Base-by-base conservation (phyloP, 2,113 vertebrate genomes). In the Tylochromis polylepis region DNA sequence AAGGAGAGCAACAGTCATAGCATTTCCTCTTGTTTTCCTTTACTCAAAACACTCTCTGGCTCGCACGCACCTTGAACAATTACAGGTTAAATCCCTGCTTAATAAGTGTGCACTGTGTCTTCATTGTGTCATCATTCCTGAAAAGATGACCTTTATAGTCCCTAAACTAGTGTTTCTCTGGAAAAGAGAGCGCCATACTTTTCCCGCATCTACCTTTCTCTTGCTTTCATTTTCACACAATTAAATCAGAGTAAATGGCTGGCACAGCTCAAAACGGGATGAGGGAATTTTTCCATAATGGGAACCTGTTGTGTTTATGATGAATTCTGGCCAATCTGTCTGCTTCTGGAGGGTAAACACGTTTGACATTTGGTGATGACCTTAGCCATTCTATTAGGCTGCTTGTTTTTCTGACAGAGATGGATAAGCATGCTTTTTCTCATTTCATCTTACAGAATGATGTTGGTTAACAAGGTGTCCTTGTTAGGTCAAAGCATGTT, bases 351-450 rank as follows among this genome's bases (percentile, higher is more conserved):
- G 90, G 89, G 89, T 93, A 92, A 97, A 96, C 90, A 96, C 9
- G 81, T 85, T 88, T 93, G 91, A 94, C 87, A 95, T 96, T 95
- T 95, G 91, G 86, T 58, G 58, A 91, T 96, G 96, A 96, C 87
- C 95, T 95, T 96, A 89, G 89, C 62, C 91, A 24, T 88, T 94
- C 90, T 85, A 93, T 93, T 95, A 90, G 80, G 82, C 85, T 53
- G 84, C 85, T 91, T 91, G 90, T 90, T 95, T 94, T 89, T 91
- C 85, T 93, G 95, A 93, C 93, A 92, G 83, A 94, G 93, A 93
- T 87, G 87, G 89, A 95, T 92, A 91, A 87, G 87, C 81, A 67
- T 20, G 72, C 70, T 85, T 92, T 90, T 90, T 89, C 89, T 89
- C 87, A 82, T 92, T 91, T 87, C 88, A 89, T 93, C 91, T 84